Conservation (phyloP, 64 coral and sea anemone species). For the Catalaphyllia jardinei region DNA sequence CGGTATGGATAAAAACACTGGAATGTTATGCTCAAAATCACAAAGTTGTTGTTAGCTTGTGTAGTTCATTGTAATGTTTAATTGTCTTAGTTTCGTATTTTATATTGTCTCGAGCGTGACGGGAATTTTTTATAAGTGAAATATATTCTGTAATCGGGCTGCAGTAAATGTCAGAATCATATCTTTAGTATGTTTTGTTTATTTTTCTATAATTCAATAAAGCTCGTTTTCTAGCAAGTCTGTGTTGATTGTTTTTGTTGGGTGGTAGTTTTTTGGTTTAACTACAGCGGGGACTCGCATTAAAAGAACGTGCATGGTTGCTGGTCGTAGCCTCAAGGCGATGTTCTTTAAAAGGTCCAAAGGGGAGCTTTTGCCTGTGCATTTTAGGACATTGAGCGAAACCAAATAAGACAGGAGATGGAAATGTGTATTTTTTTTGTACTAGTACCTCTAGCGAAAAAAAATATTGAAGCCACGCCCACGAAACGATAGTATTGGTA, state of each 20-base stretch:
- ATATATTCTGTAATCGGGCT: slow-evolving; percentile 28
- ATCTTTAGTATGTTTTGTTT: not conserved
- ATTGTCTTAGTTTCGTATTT: not conserved
- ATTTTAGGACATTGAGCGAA: too few species aligned
- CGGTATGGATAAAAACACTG: not conserved
- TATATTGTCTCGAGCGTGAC: not conserved
- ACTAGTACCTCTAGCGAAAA: too few species aligned
- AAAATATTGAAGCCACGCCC: too few species aligned
- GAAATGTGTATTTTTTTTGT: too few species aligned
- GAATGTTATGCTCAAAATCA: not conserved
- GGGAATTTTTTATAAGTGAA: not conserved
- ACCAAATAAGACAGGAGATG: too few species aligned
- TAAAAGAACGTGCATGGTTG: too few species aligned
- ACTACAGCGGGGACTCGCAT: too few species aligned
- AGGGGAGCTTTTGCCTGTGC: too few species aligned
- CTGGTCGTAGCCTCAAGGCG: too few species aligned
- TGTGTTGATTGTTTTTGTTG: not conserved
- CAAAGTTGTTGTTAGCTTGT: not conserved
- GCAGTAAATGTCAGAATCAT: not conserved
- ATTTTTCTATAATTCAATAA: slow-evolving; percentile 37
- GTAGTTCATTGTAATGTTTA: not conserved
- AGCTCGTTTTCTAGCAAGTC: slow-evolving; percentile 31
- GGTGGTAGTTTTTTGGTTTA: not conserved
- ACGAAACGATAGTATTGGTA: too few species aligned
- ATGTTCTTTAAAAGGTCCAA: too few species aligned